Evolutionary conservation across 2,113 vertebrate genomes (phyloP).

Genomic region (Channa argus): DNA sequence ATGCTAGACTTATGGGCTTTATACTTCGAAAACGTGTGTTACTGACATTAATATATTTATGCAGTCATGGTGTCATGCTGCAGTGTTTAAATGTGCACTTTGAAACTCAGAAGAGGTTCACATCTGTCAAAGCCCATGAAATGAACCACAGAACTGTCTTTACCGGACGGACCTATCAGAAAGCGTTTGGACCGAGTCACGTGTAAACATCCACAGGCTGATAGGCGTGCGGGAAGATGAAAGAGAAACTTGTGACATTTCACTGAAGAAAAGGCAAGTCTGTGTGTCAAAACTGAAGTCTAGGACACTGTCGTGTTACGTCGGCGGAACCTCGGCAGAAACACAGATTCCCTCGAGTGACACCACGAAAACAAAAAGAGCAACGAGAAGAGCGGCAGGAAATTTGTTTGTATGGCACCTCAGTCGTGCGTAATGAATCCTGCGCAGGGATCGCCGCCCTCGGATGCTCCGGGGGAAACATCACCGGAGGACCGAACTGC

Average conservation of each 20-base stretch:
- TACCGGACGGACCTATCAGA: slow-evolving; percentile 74
- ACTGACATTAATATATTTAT: no score
- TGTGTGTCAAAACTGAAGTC: slow-evolving; percentile 58
- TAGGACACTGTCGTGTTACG: slow-evolving; percentile 21
- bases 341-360: slow-evolving; percentile 12
- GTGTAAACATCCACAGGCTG: slow-evolving; percentile 48
- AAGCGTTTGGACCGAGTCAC: slow-evolving; percentile 59
- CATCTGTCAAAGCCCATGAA: slow-evolving; percentile 46
- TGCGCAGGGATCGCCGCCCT: slow-evolving; percentile 78
- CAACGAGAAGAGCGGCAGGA: slow-evolving; percentile 22
- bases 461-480: slow-evolving; percentile 60
- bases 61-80: background rate
- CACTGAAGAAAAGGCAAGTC: slow-evolving; percentile 55
- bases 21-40: no score
- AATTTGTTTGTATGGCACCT: slow-evolving; percentile 85
- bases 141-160: slow-evolving; percentile 17
- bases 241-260: slow-evolving; percentile 69
- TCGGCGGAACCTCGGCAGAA: slow-evolving; percentile 3
- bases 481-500: slow-evolving; percentile 59
- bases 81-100: background rate
- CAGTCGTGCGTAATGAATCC: slow-evolving; percentile 84
- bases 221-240: slow-evolving; percentile 81
- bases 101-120: background rate
- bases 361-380: background rate
- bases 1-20: no score